These are phyloP conservation scores for Trissoscelio sp. DNA, from an alignment of 2,888 invertebrate genomes.

Conservation along the genomic window DNA sequence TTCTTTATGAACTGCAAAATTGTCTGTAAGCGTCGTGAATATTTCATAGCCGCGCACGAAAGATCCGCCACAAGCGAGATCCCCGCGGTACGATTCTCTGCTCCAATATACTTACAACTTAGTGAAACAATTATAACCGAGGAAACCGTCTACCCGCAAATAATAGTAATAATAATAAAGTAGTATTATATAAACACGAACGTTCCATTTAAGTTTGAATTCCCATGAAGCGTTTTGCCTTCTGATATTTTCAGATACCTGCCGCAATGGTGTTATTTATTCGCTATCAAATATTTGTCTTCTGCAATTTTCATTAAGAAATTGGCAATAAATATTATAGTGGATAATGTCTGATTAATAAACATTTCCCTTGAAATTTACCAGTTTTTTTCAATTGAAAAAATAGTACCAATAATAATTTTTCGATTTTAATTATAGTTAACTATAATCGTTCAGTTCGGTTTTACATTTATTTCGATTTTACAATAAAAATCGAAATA, in stretches of 20 bases:
- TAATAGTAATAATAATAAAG: conserved; percentile 56
- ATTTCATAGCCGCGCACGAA: conserved; percentile 44
- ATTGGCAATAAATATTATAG: too few species aligned
- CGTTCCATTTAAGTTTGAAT: conserved; percentile 49
- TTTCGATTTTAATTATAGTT: too few species aligned
- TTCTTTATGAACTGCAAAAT: conserved; percentile 46
- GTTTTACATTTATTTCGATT: too few species aligned
- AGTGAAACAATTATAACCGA: conserved; percentile 54
- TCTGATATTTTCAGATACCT: conserved; percentile 25
- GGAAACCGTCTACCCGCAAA: conserved; percentile 46
- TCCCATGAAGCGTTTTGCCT: conserved; percentile 16
- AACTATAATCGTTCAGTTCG: too few species aligned
- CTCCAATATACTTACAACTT: conserved; percentile 51
- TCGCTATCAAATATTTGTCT: conserved; percentile 25
- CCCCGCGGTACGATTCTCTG: conserved; percentile 46
- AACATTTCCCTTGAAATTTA: too few species aligned
- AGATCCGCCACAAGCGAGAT: conserved; percentile 41
- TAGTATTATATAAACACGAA: conserved; percentile 30
- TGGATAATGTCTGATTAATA: too few species aligned
- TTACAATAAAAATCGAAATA: too few species aligned
- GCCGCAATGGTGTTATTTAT: background rate
- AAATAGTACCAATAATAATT: too few species aligned
- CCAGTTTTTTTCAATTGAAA: too few species aligned
- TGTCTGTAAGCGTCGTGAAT: conserved; percentile 54
- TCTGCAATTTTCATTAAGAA: conserved; percentile 1